Base-by-base conservation (phyloP, 1,140 invertebrate genomes). In the Hyles euphorbiae region DNA sequence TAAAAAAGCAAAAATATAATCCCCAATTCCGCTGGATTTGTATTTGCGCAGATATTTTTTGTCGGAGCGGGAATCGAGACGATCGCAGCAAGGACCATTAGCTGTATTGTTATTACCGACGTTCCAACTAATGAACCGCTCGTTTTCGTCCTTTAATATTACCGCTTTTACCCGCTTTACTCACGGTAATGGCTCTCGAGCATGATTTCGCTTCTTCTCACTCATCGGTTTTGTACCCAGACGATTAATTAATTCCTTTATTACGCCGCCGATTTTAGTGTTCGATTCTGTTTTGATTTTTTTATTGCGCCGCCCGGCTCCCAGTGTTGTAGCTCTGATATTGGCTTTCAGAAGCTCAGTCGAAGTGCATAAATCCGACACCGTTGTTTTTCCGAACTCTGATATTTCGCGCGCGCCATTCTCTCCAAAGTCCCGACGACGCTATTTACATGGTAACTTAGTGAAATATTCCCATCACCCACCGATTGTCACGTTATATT, bases 51-150 rank as follows among this genome's bases (percentile, higher is more conserved):
- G 61, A 69, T 76, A 78, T 80, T 80, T 78, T 75, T 70, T 74
- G 60, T 67, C 68, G 70, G 78, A 75, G 66, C 69, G 74, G 72
- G 77, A 79, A 74, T 79, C 72, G 73, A 80, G 76, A 73, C 65
- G 74, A 82, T 83, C 75, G 79, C 73, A 58, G 58, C 67, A 22
- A 72, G 70, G 69, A 67, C 80, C 84, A 87, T 90, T 90, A 89
- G 81, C 77, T 77, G 83, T 88, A 89, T 89, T 89, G 87, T 89
- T 90, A 90, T 90, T 85, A 78, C 83, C 76, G 68, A 78, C 77
- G 87, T 88, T 88, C 74, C 53, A 70, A 75, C 80, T 88, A 89
- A 90, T 89, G 85, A 89, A 89, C 76, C 80, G 84, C 82, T 89
- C 87, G 83, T 90, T 89, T 85, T 84, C 82, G 76, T 81, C 71